phyloP scores from a whole-genome alignment of 2,113 vertebrate genomes.

The Cyanoramphus novaezelandiae region DNA sequence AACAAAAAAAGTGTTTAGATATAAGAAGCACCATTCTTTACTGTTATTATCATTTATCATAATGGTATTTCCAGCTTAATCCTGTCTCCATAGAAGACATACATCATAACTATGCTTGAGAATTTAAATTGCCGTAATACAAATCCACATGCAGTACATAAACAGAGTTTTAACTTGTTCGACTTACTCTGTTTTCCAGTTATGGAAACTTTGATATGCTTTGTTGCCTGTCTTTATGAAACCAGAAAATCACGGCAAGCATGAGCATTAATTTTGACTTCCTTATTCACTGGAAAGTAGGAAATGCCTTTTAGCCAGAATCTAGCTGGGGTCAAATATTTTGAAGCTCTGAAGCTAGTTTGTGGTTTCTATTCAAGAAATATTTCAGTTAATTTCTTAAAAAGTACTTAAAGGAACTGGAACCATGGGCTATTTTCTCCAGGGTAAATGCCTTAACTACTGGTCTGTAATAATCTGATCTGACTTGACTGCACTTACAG shows the following conservation, averaged over 20 bases:
- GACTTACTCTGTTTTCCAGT: not conserved
- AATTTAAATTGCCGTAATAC: not conserved
- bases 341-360: not conserved
- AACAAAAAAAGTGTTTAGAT: not conserved
- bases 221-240: not conserved
- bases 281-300: not conserved
- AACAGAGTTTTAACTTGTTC: not conserved
- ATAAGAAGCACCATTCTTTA: not conserved
- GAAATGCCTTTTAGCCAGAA: not conserved
- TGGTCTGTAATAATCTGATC: not conserved
- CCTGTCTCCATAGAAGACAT: not conserved
- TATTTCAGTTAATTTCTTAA: not conserved
- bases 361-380: not conserved
- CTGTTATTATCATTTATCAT: not conserved
- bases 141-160: not conserved
- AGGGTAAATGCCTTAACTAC: not conserved
- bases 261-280: not conserved
- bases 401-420: not conserved
- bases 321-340: not conserved
- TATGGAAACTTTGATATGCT: not conserved
- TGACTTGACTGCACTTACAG: not conserved
- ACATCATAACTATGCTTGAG: not conserved
- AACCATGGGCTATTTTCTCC: not conserved
- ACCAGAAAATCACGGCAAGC: not conserved
- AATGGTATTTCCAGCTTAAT: not conserved